Base-by-base conservation (phyloP, 2,113 vertebrate species). In the Syrrhaptes paradoxus region DNA sequence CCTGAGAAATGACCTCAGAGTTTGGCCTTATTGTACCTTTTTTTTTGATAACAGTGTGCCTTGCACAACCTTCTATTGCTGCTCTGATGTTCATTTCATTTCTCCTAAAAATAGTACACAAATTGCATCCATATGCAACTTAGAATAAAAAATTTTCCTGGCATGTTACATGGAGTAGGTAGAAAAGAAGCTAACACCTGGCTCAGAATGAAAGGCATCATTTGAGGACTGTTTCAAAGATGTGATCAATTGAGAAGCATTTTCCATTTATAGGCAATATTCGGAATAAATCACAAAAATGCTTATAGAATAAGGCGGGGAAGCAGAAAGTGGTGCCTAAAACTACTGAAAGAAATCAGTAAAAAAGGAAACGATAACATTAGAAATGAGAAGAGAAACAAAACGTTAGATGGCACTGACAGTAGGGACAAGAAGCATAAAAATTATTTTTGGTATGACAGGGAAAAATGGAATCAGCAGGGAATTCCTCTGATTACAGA, bases 401-500 rank as follows among this genome's bases (percentile, higher is more conserved):
- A 94, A 89, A 20, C 13, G 81, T 61, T 67, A 34, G 76, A 75
- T 75, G 31, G 41, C 87, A 83, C 21, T 36, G 29, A 58, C 5
- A 77, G 46, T 22, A 77, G 25, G 41, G 45, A 81, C 18, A 90
- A 88, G 38, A 24, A 92, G 46, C 20, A 63, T 48, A 93, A 58
- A 66, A 89, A 58, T 49, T 55, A 81, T 78, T 86, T 41, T 65
- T 75, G 17, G 34, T 77, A 66, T 70, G 66, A 71, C 2, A 8
- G 34, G 29, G 24, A 55, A 57, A 87, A 77, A 83, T 11, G 17
- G 38, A 78, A 91, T 72, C 90, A 61, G 57, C 62, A 80, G 85
- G 75, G 87, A 86, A 92, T 87, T 92, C 84, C 76, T 92, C 83
- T 89, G 85, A 94, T 84, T 85, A 77, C 34, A 78, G 59, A 86